phyloP scores from a whole-genome alignment of 2,797 vertebrate genomes.

The Pagetopsis macropterus region DNA sequence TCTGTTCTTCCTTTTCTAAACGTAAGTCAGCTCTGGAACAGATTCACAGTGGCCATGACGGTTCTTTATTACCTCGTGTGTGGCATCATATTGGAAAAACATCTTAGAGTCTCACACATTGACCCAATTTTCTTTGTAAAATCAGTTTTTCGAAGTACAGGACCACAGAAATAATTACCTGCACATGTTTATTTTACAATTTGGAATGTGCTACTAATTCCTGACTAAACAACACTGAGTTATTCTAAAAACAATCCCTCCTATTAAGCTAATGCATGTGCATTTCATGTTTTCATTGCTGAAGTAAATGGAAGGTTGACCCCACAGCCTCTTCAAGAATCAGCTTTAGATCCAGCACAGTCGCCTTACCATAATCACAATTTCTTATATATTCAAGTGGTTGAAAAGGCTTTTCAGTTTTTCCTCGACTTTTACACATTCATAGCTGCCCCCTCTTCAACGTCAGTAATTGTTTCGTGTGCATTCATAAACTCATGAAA shows the following conservation, averaged over 20 bases:
- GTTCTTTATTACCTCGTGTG: conserved; percentile 43
- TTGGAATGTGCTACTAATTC: conserved; percentile 25
- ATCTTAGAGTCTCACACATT: conserved; percentile 25
- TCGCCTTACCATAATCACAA: neutral
- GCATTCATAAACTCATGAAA: conserved; percentile 7
- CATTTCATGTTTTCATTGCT: conserved; percentile 6
- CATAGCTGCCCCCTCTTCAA: neutral
- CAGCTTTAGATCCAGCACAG: neutral
- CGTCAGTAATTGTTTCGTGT: neutral
- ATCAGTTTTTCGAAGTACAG: conserved; percentile 38
- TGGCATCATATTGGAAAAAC: conserved; percentile 33
- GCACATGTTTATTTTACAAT: conserved; percentile 25
- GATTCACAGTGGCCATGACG: neutral
- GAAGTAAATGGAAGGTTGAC: conserved; percentile 11
- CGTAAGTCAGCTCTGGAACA: conserved; percentile 27
- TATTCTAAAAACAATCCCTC: conserved; percentile 12
- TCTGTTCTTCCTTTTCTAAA: conserved; percentile 20
- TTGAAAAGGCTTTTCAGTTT: conserved; percentile 2
- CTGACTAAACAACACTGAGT: conserved; percentile 1
- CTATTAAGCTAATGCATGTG: neutral
- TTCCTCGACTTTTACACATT: conserved; percentile 5
- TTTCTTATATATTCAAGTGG: conserved; percentile 7
- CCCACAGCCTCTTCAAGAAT: conserved; percentile 6
- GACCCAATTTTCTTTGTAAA: conserved; percentile 57
- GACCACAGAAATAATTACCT: conserved; percentile 29